These are phyloP conservation scores for Microcebus murinus DNA, from an alignment of 2,113 vertebrate genomes.

Conservation along the genomic window DNA sequence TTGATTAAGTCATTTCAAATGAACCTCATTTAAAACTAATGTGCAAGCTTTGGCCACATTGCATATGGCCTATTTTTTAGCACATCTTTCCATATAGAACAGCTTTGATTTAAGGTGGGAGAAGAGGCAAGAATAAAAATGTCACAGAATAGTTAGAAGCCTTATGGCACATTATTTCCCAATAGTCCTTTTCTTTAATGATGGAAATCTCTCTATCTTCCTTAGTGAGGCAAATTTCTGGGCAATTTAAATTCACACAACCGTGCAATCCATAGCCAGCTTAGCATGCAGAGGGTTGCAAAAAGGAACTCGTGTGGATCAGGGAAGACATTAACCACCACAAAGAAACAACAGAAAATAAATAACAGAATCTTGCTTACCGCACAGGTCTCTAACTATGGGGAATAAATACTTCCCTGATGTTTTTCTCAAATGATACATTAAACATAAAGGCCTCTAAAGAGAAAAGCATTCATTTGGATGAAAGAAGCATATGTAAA, in stretches of 20 bases:
- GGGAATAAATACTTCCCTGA: slow-evolving; percentile 31
- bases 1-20: slow-evolving; percentile 34
- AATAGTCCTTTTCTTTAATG: not conserved
- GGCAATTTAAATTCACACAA: slow-evolving; percentile 60
- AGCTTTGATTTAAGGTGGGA: slow-evolving; percentile 59
- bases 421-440: slow-evolving; percentile 45
- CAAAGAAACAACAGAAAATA: slow-evolving; percentile 49
- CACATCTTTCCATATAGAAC: not conserved
- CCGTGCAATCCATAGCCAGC: not conserved
- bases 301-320: slow-evolving; percentile 17
- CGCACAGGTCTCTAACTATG: not conserved
- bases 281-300: not conserved
- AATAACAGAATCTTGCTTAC: slow-evolving; percentile 43
- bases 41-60: not conserved
- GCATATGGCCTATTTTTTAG: slow-evolving; percentile 49
- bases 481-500: slow-evolving; percentile 46
- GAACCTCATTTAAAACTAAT: slow-evolving; percentile 27
- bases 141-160: slow-evolving; percentile 37
- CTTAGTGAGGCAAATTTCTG: slow-evolving; percentile 28
- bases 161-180: slow-evolving; percentile 52
- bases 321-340: not conserved
- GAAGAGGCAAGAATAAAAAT: slow-evolving; percentile 58
- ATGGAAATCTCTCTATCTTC: slow-evolving; percentile 21
- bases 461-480: slow-evolving; percentile 39
- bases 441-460: slow-evolving; percentile 40